Conservation (phyloP, 1,140 invertebrate genomes). For the Octopus bimaculoides region DNA sequence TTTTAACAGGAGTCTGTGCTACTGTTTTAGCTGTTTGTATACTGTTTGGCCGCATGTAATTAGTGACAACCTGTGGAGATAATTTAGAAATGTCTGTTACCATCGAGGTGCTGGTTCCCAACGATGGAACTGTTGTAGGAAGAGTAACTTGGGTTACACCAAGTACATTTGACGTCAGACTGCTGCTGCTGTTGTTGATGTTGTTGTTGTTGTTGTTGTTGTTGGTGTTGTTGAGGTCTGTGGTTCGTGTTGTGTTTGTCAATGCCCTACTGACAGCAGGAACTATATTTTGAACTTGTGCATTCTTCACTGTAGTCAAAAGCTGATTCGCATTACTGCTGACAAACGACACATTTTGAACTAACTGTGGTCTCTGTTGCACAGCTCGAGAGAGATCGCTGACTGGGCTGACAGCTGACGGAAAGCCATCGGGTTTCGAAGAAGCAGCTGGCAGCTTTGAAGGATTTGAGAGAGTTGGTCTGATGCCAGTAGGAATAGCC, state of each 20-base stretch:
- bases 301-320: too few relatives aligned
- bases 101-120: too few relatives aligned
- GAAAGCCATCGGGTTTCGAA: background rate
- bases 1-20: background rate
- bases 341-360: background rate
- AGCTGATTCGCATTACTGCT: background rate
- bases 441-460: background rate
- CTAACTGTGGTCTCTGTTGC: background rate
- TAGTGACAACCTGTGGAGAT: background rate
- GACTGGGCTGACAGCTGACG: background rate
- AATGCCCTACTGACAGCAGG: too few relatives aligned
- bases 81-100: slow-evolving; percentile 1
- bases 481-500: background rate
- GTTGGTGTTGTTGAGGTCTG: too few relatives aligned
- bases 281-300: too few relatives aligned
- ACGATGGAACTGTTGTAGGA: too few relatives aligned
- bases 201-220: too few relatives aligned
- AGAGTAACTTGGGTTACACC: too few relatives aligned
- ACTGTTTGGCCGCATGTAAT: background rate
- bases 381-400: background rate
- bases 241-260: too few relatives aligned
- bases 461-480: background rate
- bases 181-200: too few relatives aligned
- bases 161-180: too few relatives aligned
- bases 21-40: background rate